phyloP scores from a whole-genome alignment of 53 echinoderm and acorn worm genomes.

The Luidia sarsii region DNA sequence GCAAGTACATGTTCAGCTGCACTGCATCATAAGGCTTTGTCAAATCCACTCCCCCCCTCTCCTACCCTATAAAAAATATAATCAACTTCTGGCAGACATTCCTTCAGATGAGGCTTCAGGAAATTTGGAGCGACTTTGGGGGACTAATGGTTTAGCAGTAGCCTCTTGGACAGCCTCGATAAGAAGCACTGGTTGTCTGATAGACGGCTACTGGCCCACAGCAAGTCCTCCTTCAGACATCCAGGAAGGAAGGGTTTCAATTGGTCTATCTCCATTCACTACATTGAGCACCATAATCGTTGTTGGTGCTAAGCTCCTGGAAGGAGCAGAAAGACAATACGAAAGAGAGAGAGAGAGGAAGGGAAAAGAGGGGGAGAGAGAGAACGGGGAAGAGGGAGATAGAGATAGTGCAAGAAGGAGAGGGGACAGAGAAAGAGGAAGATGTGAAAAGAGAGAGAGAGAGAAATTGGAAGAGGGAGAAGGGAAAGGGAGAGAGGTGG shows the following conservation, averaged over 20 bases:
- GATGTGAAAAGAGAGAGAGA: no score
- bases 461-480: no score
- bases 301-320: slow-evolving; percentile 3
- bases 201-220: slow-evolving; percentile 26
- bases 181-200: slow-evolving; percentile 15
- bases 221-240: slow-evolving; percentile 19
- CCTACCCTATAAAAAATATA: no score
- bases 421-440: no score
- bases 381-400: background rate
- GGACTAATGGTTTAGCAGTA: slow-evolving; percentile 16
- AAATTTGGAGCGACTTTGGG: no score
- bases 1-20: no score
- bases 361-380: background rate
- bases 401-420: no score
- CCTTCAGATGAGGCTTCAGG: no score
- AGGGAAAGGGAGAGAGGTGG: no score
- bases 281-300: slow-evolving; percentile 32
- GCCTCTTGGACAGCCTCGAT: slow-evolving; percentile 34
- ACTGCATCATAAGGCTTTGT: no score
- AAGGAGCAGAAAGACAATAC: background rate
- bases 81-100: no score
- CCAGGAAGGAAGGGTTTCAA: slow-evolving; percentile 46
- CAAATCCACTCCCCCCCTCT: no score
- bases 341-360: background rate
- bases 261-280: slow-evolving; percentile 49